Base-by-base conservation (phyloP, 2,113 vertebrate genomes). In the Catagonus wagneri region DNA sequence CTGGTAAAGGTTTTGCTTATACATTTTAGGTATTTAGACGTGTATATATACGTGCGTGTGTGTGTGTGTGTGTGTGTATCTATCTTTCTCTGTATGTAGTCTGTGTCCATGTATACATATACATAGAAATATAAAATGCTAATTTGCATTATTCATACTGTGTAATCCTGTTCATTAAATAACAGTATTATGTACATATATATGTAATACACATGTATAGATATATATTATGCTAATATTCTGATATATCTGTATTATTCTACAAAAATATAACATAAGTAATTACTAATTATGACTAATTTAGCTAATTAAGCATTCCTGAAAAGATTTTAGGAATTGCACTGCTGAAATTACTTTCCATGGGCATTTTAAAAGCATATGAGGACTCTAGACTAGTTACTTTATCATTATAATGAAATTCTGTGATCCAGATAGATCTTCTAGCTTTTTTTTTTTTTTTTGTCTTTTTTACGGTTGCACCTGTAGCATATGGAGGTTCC, bases 321-420 rank as follows among this genome's bases (percentile, higher is more conserved):
- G 32, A 91, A 88, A 92, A 78, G 39, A 87, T 94, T 84, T 96
- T 88, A 81, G 60, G 27, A 90, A 84, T 83, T 93, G 0, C 7
- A 39, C 61, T 76, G 27, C 83, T 90, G 50, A 85, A 94, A 65
- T 90, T 93, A n/a, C 32, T 93, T 89, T 78, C 39, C 32, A 52
- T 4, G 85, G 32, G 32, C 36, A 83, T 93, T 90, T 93, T 69
- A 44, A 83, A 95, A 83, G 50, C 63, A 61, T 50, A 34, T 44
- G 29, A 58, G 25, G 61, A 69, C 74, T 36, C 25, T 80, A 78
- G 16, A 22, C 20, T 9, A 68, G 58, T 54, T 94, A 74, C 19
- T 95, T 87, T 71, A 96, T 29, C 15, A 23, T 79, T 74, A 68
- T 83, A 72, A 8, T 63, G 50, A 83, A 54, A 39, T 89, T 19